Conservation (phyloP, 2,888 invertebrate species). For the Cryptus viduatorius region DNA sequence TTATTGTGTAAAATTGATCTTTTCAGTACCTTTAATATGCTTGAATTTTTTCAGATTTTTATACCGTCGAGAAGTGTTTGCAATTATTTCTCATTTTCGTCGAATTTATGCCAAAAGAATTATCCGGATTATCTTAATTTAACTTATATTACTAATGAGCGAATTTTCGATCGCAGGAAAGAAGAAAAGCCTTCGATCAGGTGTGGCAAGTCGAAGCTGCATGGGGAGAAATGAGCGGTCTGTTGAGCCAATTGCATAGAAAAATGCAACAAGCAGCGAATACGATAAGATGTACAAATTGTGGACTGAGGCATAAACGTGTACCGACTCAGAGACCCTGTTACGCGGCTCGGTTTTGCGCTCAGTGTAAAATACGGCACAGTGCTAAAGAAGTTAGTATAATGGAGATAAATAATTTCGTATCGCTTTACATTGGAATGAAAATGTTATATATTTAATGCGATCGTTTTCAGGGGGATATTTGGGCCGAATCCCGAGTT, state of each 20-base stretch:
- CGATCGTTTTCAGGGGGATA: conserved; percentile 90
- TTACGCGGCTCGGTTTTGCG: conserved; percentile 96
- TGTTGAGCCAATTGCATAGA: conserved; percentile 94
- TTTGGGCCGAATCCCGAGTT: conserved; percentile 97
- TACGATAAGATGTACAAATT: conserved; percentile 97
- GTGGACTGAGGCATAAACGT: conserved; percentile 95
- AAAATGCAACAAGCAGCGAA: conserved; percentile 98
- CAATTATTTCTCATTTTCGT: too few relatives aligned
- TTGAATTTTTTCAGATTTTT: too few relatives aligned
- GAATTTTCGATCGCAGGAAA: conserved; percentile 86
- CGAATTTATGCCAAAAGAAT: too few relatives aligned
- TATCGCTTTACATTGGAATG: not conserved
- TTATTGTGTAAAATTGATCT: too few relatives aligned
- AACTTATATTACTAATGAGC: not conserved
- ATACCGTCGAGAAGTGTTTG: too few relatives aligned
- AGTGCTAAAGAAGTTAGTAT: conserved; percentile 92
- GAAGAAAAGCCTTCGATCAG: conserved; percentile 90
- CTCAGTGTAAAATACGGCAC: conserved; percentile 95
- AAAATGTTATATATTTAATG: not conserved
- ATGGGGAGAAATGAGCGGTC: conserved; percentile 94
- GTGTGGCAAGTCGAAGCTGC: conserved; percentile 93
- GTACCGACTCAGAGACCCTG: conserved; percentile 94
- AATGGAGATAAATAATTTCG: conserved; percentile 11
- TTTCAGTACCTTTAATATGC: too few relatives aligned
- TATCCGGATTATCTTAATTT: too few relatives aligned